Percentiles rank a stretch among this genome's conserved stretches.
Evolutionary conservation across 2,888 invertebrate species (phyloP).

Genomic region (Melipona beecheii): DNA sequence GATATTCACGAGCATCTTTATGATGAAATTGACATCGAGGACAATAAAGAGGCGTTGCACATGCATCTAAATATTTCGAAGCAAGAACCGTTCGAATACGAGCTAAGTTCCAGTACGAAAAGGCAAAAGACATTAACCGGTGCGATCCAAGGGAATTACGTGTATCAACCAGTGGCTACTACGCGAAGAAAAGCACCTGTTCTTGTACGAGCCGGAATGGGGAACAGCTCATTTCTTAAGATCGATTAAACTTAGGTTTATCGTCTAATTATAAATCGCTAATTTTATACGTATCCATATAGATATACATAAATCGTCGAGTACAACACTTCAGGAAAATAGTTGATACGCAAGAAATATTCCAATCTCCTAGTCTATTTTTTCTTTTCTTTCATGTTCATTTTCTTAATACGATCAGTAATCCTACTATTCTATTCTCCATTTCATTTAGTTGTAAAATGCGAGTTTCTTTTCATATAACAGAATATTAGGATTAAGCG

Average conservation of each 20-base stretch:
- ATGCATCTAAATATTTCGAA: constrained; percentile 84
- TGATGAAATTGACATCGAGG: constrained; percentile 90
- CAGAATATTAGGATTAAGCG: not conserved
- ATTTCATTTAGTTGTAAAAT: not conserved
- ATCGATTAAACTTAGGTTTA: constrained; percentile 73
- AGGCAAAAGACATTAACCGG: constrained; percentile 80
- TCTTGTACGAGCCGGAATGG: constrained; percentile 75
- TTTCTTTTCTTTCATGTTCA: not conserved
- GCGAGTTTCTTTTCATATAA: not conserved
- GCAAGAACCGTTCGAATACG: constrained; percentile 76
- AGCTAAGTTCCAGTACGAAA: constrained; percentile 77
- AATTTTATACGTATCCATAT: constrained; percentile 37
- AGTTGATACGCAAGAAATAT: constrained; percentile 36
- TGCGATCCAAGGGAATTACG: constrained; percentile 80
- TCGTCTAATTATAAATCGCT: constrained; percentile 32
- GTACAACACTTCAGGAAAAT: constrained; percentile 20
- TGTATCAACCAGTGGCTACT: constrained; percentile 80
- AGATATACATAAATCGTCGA: not conserved
- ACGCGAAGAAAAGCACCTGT: constrained; percentile 81
- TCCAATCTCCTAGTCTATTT: not conserved
- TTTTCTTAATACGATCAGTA: not conserved
- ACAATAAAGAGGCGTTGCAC: constrained; percentile 87
- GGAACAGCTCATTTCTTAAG: constrained; percentile 78
- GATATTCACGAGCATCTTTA: constrained; percentile 89
- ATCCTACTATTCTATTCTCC: not conserved